A percentile compares a stretch with the other conserved stretches of the same genome.
phyloP scores from a whole-genome alignment of 2,888 invertebrate genomes.

The Eristalinus aeneus region DNA sequence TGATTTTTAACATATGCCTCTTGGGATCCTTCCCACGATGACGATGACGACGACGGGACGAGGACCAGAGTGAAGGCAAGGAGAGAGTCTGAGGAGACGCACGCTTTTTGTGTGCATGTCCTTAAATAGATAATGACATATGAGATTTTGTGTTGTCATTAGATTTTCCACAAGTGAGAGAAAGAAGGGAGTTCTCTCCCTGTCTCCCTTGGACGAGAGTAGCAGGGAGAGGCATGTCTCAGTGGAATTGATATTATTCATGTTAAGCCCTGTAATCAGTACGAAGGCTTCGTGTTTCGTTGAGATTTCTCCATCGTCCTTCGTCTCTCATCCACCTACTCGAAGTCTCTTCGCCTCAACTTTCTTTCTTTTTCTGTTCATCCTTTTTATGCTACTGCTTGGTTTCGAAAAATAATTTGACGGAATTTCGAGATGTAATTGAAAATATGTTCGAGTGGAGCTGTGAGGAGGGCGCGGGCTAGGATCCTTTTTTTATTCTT shows the following conservation, averaged over 20 bases:
- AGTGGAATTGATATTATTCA: conserved; percentile 62
- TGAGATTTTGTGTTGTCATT: conserved; percentile 52
- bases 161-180: conserved; percentile 14
- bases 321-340: background rate
- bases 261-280: conserved; percentile 63
- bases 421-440: conserved; percentile 61
- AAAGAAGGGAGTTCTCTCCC: background rate
- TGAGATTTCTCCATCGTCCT: background rate
- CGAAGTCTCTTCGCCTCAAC: background rate
- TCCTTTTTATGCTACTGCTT: background rate
- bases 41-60: background rate
- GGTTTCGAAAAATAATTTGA: conserved; percentile 24
- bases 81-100: background rate
- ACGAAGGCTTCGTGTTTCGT: conserved; percentile 33
- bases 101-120: conserved; percentile 16
- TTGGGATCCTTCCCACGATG: conserved; percentile 15
- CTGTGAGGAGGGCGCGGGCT: conserved; percentile 9
- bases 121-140: conserved; percentile 63
- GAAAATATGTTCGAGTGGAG: conserved; percentile 57
- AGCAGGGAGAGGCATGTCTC: conserved; percentile 23
- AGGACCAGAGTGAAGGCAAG: background rate
- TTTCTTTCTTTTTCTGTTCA: background rate
- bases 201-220: background rate
- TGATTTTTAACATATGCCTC: conserved; percentile 57
- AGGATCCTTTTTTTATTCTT: conserved; percentile 32